These are phyloP conservation scores for Bombus balteatus DNA, from an alignment of 1,140 invertebrate species.

Conservation along the genomic window DNA sequence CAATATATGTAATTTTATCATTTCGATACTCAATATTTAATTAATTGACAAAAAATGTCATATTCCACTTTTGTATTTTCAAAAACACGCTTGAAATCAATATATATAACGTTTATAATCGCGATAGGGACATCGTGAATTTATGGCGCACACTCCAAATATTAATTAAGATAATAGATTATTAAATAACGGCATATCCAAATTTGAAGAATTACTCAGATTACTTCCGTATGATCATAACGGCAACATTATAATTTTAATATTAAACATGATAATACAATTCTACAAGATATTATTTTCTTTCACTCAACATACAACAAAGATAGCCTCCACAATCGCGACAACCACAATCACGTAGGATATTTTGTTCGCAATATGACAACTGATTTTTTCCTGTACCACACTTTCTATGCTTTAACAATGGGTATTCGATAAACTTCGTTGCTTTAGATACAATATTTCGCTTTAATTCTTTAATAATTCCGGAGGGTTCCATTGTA, in stretches of 20 bases:
- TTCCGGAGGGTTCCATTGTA: constrained; percentile 71
- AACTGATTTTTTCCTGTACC: constrained; percentile 21
- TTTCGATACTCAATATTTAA: background rate
- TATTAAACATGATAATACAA: background rate
- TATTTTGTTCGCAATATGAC: constrained; percentile 21
- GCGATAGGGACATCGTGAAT: background rate
- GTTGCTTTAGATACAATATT: constrained; percentile 32
- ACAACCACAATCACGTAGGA: constrained; percentile 59
- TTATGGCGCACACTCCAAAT: constrained; percentile 1
- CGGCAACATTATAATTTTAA: background rate
- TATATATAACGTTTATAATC: constrained; percentile 15
- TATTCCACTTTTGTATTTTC: background rate
- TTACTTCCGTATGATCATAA: background rate
- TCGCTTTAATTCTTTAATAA: constrained; percentile 52
- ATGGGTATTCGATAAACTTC: constrained; percentile 4
- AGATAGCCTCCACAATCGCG: constrained; percentile 64
- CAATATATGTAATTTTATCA: background rate
- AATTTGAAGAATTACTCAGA: background rate
- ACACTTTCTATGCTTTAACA: constrained; percentile 3
- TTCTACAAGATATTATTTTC: background rate
- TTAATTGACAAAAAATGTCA: background rate
- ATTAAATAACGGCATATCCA: background rate
- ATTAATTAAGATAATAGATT: constrained; percentile 4
- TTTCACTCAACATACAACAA: constrained; percentile 63
- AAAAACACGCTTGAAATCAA: constrained; percentile 6